Conservation (phyloP, 2,888 invertebrate species). For the Eustalomyia histrio region DNA sequence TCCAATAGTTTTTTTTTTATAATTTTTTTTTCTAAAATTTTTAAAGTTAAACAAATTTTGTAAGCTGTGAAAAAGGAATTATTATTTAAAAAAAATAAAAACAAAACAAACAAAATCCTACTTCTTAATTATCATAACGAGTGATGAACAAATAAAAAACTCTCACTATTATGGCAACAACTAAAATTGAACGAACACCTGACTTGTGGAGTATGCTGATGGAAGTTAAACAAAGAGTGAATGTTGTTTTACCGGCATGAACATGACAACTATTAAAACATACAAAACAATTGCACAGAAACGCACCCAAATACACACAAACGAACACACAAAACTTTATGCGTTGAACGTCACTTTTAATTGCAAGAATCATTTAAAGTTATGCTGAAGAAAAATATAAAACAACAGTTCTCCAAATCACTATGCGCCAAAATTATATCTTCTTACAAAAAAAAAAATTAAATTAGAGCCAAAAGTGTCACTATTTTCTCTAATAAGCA, state of each 20-base stretch:
- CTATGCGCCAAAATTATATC: not conserved
- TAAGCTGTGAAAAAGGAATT: too few relatives aligned
- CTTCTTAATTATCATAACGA: constrained; percentile 52
- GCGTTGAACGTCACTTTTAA: constrained; percentile 17
- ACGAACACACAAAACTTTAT: constrained; percentile 1
- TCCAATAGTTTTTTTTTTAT: too few relatives aligned
- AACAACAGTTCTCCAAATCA: not conserved
- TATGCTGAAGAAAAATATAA: not conserved
- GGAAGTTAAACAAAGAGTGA: constrained; percentile 48
- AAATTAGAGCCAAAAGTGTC: too few relatives aligned
- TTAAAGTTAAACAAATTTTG: too few relatives aligned
- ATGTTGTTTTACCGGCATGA: constrained; percentile 54
- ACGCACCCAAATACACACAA: constrained; percentile 12
- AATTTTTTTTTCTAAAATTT: too few relatives aligned
- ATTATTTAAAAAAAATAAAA: too few relatives aligned
- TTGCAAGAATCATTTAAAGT: constrained; percentile 11
- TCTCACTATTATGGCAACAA: constrained; percentile 51
- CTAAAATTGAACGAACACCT: constrained; percentile 57
- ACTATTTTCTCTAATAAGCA: too few relatives aligned
- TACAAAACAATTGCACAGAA: constrained; percentile 1
- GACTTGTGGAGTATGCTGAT: constrained; percentile 29
- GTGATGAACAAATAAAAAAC: constrained; percentile 30
- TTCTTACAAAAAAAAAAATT: too few relatives aligned
- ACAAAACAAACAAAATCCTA: not conserved
- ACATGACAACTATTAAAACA: not conserved